Evolutionary conservation across 1,140 invertebrate species (phyloP).

Genomic region (Trachymyrmex cornetzi): DNA sequence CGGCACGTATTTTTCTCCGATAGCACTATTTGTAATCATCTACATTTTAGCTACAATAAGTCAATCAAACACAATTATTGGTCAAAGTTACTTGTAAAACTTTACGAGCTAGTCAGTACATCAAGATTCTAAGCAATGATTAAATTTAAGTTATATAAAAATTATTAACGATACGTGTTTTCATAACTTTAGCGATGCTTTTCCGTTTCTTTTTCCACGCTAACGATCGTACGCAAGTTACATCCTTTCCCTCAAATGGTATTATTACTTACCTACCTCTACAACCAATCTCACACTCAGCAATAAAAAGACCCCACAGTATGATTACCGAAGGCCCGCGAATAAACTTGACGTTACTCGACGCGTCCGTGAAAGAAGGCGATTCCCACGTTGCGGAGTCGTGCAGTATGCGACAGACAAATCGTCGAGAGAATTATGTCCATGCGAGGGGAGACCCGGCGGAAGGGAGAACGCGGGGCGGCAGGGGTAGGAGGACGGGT

Average conservation of each 20-base stretch:
- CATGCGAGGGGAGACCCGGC: slow-evolving; percentile 48
- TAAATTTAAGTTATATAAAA: not conserved
- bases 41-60: not conserved
- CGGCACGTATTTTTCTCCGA: slow-evolving; percentile 14
- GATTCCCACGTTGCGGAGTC: slow-evolving; percentile 69
- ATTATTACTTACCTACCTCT: slow-evolving; percentile 60
- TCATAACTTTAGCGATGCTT: not conserved
- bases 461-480: slow-evolving; percentile 48
- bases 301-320: slow-evolving; percentile 61
- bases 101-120: not conserved
- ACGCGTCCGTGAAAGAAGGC: slow-evolving; percentile 67
- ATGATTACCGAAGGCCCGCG: slow-evolving; percentile 59
- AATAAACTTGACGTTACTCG: slow-evolving; percentile 63
- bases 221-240: slow-evolving; percentile 38
- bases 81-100: not conserved
- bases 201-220: slow-evolving; percentile 9
- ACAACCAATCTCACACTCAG: slow-evolving; percentile 47
- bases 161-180: not conserved
- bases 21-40: slow-evolving; percentile 13
- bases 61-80: not conserved
- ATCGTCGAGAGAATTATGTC: slow-evolving; percentile 61
- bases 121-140: not conserved
- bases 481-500: slow-evolving; percentile 36
- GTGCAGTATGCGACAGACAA: slow-evolving; percentile 67
- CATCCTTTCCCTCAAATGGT: slow-evolving; percentile 50